phyloP scores from a whole-genome alignment of 2,888 invertebrate species.

The Neria commutata region DNA sequence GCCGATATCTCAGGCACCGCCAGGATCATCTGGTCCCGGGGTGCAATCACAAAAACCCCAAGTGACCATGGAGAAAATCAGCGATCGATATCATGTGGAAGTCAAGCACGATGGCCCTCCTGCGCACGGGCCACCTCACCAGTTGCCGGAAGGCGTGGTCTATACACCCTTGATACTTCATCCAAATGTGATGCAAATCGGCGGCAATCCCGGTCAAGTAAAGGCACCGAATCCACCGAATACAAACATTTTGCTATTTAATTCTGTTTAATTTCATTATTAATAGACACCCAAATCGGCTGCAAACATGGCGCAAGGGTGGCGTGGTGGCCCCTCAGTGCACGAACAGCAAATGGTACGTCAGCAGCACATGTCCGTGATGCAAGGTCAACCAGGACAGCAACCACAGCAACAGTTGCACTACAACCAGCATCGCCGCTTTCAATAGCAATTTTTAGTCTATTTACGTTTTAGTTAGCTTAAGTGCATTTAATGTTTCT shows the following conservation, averaged over 20 bases:
- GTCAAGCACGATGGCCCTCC: constrained; percentile 53
- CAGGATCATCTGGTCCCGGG: constrained; percentile 31
- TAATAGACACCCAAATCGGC: constrained; percentile 75
- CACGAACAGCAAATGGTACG: constrained; percentile 51
- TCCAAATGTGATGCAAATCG: constrained; percentile 57
- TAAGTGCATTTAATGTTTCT: no score
- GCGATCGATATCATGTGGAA: constrained; percentile 59
- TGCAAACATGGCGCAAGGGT: constrained; percentile 82
- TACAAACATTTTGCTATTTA: constrained; percentile 9
- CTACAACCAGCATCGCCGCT: constrained; percentile 53
- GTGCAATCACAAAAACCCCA: constrained; percentile 55
- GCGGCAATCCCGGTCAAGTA: constrained; percentile 49
- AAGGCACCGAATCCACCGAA: neutral
- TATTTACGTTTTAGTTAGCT: no score
- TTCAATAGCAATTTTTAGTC: constrained; percentile 36
- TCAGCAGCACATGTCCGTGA: constrained; percentile 51
- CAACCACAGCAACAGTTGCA: constrained; percentile 47
- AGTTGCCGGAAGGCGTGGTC: constrained; percentile 56
- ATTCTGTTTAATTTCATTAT: constrained; percentile 22
- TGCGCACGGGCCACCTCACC: constrained; percentile 49
- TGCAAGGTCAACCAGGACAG: constrained; percentile 50
- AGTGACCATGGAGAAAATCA: constrained; percentile 59
- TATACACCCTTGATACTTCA: constrained; percentile 56
- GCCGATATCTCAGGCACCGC: constrained; percentile 49
- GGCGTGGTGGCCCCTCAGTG: constrained; percentile 39